Evolutionary conservation across 2,797 vertebrate genomes (phyloP).

Genomic region (Epinephelus coioides): DNA sequence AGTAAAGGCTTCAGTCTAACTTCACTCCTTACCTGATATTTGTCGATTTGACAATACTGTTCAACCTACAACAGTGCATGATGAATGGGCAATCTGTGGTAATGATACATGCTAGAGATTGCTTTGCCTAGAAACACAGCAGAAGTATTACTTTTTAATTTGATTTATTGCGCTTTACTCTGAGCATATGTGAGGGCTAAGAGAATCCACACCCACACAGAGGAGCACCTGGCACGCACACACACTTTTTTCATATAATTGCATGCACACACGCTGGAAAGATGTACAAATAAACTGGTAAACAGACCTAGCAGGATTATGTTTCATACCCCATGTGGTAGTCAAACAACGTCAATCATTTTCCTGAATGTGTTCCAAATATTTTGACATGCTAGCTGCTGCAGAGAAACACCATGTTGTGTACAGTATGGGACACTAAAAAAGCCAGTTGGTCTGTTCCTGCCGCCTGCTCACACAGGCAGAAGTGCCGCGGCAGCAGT

Average conservation of each 20-base stretch:
- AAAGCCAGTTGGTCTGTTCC: constrained; percentile 19
- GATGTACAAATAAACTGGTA: constrained; percentile 39
- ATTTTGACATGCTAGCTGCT: constrained; percentile 36
- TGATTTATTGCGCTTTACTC: constrained; percentile 84
- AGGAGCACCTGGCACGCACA: constrained; percentile 55
- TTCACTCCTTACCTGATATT: constrained; percentile 62
- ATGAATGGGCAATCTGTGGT: constrained; percentile 76
- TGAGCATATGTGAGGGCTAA: constrained; percentile 76
- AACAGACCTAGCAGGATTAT: constrained; percentile 26
- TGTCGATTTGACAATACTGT: constrained; percentile 67
- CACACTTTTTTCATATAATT: constrained; percentile 17
- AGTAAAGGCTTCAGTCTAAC: constrained; percentile 54
- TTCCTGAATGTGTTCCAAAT: constrained; percentile 40
- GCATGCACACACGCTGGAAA: constrained; percentile 12
- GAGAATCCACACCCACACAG: constrained; percentile 63
- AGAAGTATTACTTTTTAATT: constrained; percentile 83
- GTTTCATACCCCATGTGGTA: constrained; percentile 35
- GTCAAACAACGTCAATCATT: constrained; percentile 51
- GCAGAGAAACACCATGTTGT: constrained; percentile 33
- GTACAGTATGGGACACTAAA: constrained; percentile 26
- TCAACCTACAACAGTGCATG: constrained; percentile 72
- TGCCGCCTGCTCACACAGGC: constrained; percentile 21
- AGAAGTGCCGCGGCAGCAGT: constrained; percentile 67
- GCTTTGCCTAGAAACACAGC: constrained; percentile 76
- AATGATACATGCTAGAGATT: constrained; percentile 77